A percentile compares a stretch with the other conserved stretches of the same genome.
Evolutionary conservation across 2,113 vertebrate species (phyloP).

Genomic region (Meles meles): DNA sequence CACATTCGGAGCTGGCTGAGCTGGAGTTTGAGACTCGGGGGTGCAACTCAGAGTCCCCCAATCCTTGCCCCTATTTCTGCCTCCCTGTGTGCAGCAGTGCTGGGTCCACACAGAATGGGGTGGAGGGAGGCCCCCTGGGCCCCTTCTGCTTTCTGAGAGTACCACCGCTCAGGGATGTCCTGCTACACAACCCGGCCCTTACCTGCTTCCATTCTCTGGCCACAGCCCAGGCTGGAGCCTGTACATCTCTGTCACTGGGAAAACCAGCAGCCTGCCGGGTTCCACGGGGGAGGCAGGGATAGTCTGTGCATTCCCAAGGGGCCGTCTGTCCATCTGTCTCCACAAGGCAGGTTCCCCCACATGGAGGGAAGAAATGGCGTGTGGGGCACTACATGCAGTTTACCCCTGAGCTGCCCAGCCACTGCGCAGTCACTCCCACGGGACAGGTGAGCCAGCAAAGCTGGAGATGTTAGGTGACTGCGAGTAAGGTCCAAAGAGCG

Average conservation of each 20-base stretch:
- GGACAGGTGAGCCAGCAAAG: fast-evolving
- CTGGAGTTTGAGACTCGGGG: not conserved
- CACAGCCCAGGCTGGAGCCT: not conserved
- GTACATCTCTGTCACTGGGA: fast-evolving
- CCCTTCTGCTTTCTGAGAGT: no score
- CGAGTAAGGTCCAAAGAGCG: fast-evolving
- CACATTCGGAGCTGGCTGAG: fast-evolving
- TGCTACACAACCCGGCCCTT: not conserved
- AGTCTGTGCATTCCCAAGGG: fast-evolving
- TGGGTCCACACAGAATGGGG: fast-evolving
- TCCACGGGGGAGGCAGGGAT: not conserved
- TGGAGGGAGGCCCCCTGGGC: not conserved
- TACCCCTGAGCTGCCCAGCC: fast-evolving
- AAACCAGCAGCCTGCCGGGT: not conserved
- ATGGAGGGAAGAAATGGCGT: fast-evolving
- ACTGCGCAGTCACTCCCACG: fast-evolving
- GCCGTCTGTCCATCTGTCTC: not conserved
- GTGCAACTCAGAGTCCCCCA: not conserved
- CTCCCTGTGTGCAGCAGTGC: fast-evolving
- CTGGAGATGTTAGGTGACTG: fast-evolving
- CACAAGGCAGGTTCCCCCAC: fast-evolving
- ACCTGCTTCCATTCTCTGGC: no score
- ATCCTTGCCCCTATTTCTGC: fast-evolving
- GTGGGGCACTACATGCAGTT: fast-evolving
- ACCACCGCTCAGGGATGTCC: fast-evolving